Conservation (phyloP, 2,888 invertebrate species). For the Eurytoma californica region DNA sequence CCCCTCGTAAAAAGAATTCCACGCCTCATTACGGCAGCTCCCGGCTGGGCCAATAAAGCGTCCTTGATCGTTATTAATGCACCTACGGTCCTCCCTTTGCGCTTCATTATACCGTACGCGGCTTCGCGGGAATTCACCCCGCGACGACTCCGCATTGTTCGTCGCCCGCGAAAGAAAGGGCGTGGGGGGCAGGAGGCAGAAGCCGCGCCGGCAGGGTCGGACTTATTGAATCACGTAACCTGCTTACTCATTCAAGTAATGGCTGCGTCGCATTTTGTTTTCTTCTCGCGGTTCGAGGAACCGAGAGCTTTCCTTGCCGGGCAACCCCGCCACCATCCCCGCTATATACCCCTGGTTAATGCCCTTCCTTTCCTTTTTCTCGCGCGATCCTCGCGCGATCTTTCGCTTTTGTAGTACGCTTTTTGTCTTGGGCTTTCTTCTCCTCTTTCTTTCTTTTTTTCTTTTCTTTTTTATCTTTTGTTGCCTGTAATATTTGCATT, state of each 20-base stretch:
- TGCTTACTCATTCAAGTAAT: conserved; percentile 61
- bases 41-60: conserved; percentile 9
- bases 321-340: too few species aligned
- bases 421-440: neutral
- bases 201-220: conserved; percentile 19
- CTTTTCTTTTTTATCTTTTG: neutral
- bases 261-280: conserved; percentile 53
- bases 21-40: conserved; percentile 11
- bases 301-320: too few species aligned
- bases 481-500: neutral
- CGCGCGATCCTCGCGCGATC: conserved; percentile 3
- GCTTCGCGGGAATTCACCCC: conserved; percentile 25
- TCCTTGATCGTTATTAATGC: conserved; percentile 39
- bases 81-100: conserved; percentile 21
- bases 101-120: conserved; percentile 34
- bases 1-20: neutral
- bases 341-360: conserved; percentile 4
- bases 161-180: conserved; percentile 30
- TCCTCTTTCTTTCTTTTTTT: neutral
- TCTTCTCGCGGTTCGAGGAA: neutral
- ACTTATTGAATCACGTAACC: conserved; percentile 66
- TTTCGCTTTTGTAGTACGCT: conserved; percentile 4
- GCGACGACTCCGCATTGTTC: too few species aligned
- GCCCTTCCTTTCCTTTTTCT: conserved; percentile 4
- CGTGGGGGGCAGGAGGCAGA: conserved; percentile 38